Percentiles rank a stretch among this genome's conserved stretches.
These are phyloP conservation scores for Orbicella faveolata DNA, from an alignment of 64 coral and sea anemone genomes.

Conservation along the genomic window DNA sequence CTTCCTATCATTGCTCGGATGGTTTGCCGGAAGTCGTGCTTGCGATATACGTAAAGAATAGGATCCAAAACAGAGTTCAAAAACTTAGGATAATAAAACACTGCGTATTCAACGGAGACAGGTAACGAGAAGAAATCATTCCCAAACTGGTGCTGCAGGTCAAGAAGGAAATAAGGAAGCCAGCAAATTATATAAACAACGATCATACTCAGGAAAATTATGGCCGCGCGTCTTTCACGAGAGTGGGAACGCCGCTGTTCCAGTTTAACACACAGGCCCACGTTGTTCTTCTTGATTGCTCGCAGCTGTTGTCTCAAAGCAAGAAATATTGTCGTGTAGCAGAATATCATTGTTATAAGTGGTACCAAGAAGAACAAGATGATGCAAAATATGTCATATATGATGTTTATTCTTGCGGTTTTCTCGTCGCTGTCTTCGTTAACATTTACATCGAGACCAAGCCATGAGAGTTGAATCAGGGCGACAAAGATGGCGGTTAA, in stretches of 20 bases:
- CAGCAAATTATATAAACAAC: neutral
- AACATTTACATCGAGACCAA: constrained; percentile 18
- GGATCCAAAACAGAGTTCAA: constrained; percentile 7
- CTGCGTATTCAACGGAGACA: neutral
- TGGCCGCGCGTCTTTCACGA: neutral
- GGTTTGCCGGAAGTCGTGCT: constrained; percentile 16
- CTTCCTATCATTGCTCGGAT: neutral
- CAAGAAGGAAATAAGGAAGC: constrained; percentile 17
- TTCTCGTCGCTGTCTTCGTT: neutral
- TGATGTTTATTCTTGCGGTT: neutral
- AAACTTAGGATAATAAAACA: constrained; percentile 29
- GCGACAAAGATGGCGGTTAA: neutral
- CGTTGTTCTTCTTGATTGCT: neutral
- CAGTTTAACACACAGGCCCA: neutral
- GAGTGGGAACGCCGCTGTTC: neutral
- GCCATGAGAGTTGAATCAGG: constrained; percentile 15
- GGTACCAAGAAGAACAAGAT: neutral
- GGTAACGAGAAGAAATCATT: constrained; percentile 23
- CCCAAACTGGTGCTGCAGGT: constrained; percentile 13
- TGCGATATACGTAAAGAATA: neutral
- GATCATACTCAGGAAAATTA: constrained; percentile 1
- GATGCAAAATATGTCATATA: constrained; percentile 5
- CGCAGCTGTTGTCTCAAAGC: constrained; percentile 14
- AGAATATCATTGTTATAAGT: neutral
- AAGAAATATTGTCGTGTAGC: neutral